phyloP scores from a whole-genome alignment of 1,140 invertebrate genomes.

The Eueides isabella region DNA sequence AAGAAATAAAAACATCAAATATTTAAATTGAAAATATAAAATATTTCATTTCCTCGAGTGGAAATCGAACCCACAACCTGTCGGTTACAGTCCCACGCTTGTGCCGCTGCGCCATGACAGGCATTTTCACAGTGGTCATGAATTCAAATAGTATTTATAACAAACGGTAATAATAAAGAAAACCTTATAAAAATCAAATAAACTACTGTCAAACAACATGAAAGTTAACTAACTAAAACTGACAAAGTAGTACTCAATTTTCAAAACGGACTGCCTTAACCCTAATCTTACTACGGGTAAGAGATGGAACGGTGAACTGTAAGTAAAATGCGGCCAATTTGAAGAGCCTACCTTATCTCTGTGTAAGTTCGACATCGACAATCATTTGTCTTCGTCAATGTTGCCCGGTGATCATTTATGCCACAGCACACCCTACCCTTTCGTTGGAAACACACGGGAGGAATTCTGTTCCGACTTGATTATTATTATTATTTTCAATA shows the following conservation, averaged over 20 bases:
- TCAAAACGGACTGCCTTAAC: constrained; percentile 31
- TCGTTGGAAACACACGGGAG: constrained; percentile 54
- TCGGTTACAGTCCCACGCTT: too few relatives aligned
- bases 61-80: too few relatives aligned
- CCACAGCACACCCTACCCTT: constrained; percentile 80
- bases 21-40: too few relatives aligned
- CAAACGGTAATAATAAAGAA: too few relatives aligned
- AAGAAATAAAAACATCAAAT: too few relatives aligned
- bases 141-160: too few relatives aligned
- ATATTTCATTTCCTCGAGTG: too few relatives aligned
- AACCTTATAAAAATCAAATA: not conserved
- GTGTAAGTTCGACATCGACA: constrained; percentile 74
- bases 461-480: constrained; percentile 30
- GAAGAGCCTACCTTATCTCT: constrained; percentile 78
- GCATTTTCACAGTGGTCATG: too few relatives aligned
- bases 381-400: constrained; percentile 80
- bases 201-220: not conserved
- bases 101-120: too few relatives aligned
- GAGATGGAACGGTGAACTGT: constrained; percentile 63
- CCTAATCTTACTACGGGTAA: constrained; percentile 46
- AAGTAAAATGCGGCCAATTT: constrained; percentile 77
- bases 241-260: not conserved
- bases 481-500: too few relatives aligned
- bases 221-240: not conserved
- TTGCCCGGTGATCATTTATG: constrained; percentile 79